Conservation (phyloP, 2,113 vertebrate genomes). For the Zonotrichia leucophrys region DNA sequence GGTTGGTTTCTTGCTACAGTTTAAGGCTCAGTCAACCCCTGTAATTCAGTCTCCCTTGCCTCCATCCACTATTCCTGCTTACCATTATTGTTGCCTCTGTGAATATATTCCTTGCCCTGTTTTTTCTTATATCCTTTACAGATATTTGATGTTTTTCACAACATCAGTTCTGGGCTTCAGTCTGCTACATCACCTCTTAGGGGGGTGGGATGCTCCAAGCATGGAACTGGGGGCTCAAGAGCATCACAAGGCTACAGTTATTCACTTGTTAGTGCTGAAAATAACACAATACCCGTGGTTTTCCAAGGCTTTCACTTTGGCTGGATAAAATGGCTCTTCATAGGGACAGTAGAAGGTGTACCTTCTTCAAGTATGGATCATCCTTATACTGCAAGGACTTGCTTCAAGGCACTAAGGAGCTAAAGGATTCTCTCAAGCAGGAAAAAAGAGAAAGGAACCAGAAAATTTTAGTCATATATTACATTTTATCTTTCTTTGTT, state of each 20-base stretch:
- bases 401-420: not conserved
- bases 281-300: not conserved
- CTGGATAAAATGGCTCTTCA: not conserved
- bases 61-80: not conserved
- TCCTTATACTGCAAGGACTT: not conserved
- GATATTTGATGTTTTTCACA: not conserved
- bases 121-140: not conserved
- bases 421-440: not conserved
- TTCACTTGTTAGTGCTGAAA: not conserved
- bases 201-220: not conserved
- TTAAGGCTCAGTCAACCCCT: not conserved
- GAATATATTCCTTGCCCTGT: not conserved
- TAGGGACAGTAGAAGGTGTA: not conserved
- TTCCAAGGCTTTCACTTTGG: not conserved
- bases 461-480: not conserved
- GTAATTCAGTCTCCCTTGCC: not conserved
- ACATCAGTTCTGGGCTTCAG: not conserved
- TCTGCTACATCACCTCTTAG: not conserved
- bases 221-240: not conserved
- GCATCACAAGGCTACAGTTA: not conserved
- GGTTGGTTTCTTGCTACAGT: not conserved
- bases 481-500: not conserved
- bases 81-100: not conserved
- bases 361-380: not conserved
- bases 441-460: fast-evolving